phyloP scores from a whole-genome alignment of 2,888 invertebrate species.

The Oscheius sp. region DNA sequence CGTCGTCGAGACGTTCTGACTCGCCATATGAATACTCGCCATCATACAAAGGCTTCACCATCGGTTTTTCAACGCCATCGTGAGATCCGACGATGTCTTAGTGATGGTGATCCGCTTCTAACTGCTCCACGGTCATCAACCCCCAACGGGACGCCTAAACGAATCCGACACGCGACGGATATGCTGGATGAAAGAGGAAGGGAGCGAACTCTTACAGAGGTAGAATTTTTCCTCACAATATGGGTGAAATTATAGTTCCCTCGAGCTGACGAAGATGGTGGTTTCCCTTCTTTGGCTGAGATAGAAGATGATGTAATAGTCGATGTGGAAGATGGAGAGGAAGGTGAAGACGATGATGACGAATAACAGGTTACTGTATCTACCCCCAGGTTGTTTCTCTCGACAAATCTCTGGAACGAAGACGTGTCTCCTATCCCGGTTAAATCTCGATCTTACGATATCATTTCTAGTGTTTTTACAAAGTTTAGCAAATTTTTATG shows the following conservation, averaged over 20 bases:
- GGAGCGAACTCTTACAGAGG: conserved; percentile 28
- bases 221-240: background rate
- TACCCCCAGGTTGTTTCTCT: no score
- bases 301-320: conserved; percentile 57
- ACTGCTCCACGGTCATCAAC: background rate
- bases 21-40: conserved; percentile 67
- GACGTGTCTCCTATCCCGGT: no score
- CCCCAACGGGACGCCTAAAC: background rate
- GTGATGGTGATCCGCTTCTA: conserved; percentile 26
- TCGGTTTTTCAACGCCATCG: conserved; percentile 45
- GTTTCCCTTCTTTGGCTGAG: conserved; percentile 37
- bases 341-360: conserved; percentile 21
- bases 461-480: no score
- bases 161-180: conserved; percentile 21
- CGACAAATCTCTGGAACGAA: no score
- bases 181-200: conserved; percentile 3
- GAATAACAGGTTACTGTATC: no score
- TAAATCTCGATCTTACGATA: no score
- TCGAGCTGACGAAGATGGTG: conserved; percentile 11
- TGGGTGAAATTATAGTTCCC: background rate
- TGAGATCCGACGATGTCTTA: conserved; percentile 39
- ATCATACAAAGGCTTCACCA: conserved; percentile 53
- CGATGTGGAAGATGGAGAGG: conserved; percentile 34
- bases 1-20: conserved; percentile 66
- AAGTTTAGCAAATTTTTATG: no score